Conservation (phyloP, 1,140 invertebrate species). For the Hormaphis cornu region DNA sequence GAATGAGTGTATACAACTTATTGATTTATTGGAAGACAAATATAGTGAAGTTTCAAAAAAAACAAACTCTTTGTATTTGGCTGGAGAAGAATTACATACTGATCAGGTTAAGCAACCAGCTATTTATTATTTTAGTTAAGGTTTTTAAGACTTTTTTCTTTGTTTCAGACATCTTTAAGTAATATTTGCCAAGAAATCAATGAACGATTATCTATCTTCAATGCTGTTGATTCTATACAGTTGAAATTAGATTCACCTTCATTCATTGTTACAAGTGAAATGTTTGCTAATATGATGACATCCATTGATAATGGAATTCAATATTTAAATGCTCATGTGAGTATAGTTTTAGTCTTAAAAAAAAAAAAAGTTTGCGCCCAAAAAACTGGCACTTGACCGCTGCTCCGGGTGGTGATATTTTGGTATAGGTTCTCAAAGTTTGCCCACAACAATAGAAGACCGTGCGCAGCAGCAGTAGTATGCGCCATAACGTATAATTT, state of each 20-base stretch:
- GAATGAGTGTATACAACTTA: slow-evolving; percentile 17
- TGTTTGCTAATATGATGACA: slow-evolving; percentile 16
- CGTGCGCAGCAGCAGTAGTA: too few species aligned
- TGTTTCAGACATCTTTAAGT: background rate
- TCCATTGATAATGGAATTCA: slow-evolving; percentile 11
- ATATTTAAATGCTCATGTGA: slow-evolving; percentile 13
- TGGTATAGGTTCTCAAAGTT: too few species aligned
- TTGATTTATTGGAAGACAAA: slow-evolving; percentile 7
- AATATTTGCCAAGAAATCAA: slow-evolving; percentile 18
- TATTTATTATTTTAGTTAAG: background rate
- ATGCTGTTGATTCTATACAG: slow-evolving; percentile 14
- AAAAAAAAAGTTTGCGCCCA: too few species aligned
- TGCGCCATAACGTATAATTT: too few species aligned
- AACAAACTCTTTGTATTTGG: slow-evolving; percentile 21
- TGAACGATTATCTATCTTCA: slow-evolving; percentile 20
- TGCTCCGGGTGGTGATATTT: background rate
- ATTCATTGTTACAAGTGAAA: slow-evolving; percentile 24
- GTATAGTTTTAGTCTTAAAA: too few species aligned
- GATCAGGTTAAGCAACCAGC: background rate
- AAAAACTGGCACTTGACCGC: too few species aligned
- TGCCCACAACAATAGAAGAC: too few species aligned
- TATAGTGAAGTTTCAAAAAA: slow-evolving; percentile 24
- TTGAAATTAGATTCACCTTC: slow-evolving; percentile 10
- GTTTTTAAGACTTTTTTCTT: background rate
- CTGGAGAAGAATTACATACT: slow-evolving; percentile 21